Evolutionary conservation across 2,888 invertebrate genomes (phyloP).

Genomic region (Subacronicta megacephala): DNA sequence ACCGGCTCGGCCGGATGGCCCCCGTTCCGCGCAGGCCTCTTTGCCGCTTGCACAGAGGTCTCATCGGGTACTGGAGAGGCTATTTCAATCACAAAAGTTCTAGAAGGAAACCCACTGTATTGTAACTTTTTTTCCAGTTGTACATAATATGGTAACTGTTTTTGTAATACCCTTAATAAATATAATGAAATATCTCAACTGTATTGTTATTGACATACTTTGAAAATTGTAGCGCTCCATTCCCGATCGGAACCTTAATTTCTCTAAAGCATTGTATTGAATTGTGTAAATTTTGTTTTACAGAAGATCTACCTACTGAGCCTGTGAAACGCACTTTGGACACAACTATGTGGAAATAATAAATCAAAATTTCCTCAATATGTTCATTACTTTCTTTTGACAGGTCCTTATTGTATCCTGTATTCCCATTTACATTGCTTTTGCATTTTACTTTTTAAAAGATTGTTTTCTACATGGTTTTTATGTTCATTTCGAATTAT

Average conservation of each 20-base stretch:
- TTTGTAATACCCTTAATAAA: slow-evolving; percentile 89
- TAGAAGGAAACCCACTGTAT: slow-evolving; percentile 91
- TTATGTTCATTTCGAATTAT: slow-evolving; percentile 87
- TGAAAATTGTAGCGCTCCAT: slow-evolving; percentile 85
- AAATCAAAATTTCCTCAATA: slow-evolving; percentile 88
- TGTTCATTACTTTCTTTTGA: slow-evolving; percentile 86
- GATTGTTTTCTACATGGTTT: slow-evolving; percentile 88
- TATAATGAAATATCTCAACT: slow-evolving; percentile 86
- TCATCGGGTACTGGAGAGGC: slow-evolving; percentile 95
- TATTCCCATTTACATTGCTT: slow-evolving; percentile 77
- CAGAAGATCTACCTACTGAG: slow-evolving; percentile 87
- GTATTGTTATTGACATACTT: slow-evolving; percentile 86
- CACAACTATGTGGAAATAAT: slow-evolving; percentile 89
- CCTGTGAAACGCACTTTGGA: slow-evolving; percentile 89
- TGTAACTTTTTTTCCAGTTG: slow-evolving; percentile 87
- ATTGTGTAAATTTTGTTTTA: slow-evolving; percentile 86
- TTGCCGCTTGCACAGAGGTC: slow-evolving; percentile 92
- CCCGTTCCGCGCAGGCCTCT: slow-evolving; percentile 90
- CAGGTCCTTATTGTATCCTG: slow-evolving; percentile 86
- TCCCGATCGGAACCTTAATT: slow-evolving; percentile 89
- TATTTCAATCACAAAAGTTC: slow-evolving; percentile 94
- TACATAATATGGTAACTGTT: slow-evolving; percentile 90
- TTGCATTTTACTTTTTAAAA: slow-evolving; percentile 81
- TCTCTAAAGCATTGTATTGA: slow-evolving; percentile 78
- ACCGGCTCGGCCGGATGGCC: slow-evolving; percentile 89